Percentiles rank a stretch among this genome's conserved stretches.
Evolutionary conservation across 2,888 invertebrate species (phyloP).

Genomic region (Dasysyrphus tricinctus): DNA sequence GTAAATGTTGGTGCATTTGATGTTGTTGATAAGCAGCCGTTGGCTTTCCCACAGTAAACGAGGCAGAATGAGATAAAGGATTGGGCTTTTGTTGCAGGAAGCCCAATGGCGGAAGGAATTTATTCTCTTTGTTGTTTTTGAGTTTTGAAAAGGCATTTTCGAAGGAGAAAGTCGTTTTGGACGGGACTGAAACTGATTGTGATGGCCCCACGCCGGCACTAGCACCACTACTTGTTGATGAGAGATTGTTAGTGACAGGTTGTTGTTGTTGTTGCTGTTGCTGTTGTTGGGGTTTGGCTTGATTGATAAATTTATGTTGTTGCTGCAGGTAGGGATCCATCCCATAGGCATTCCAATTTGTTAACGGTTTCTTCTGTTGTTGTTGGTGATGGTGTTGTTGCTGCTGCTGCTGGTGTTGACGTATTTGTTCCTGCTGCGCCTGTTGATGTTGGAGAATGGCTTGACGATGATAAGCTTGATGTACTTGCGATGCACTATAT

Average conservation of each 20-base stretch:
- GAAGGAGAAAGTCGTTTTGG: slow-evolving; percentile 64
- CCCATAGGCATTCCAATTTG: slow-evolving; percentile 82
- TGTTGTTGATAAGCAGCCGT: slow-evolving; percentile 77
- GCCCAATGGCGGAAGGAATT: slow-evolving; percentile 56
- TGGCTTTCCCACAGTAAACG: slow-evolving; percentile 80
- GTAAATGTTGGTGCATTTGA: slow-evolving; percentile 71
- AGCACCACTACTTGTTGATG: slow-evolving; percentile 50
- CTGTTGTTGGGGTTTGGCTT: slow-evolving; percentile 72
- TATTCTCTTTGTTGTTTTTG: slow-evolving; percentile 72
- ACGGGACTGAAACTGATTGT: slow-evolving; percentile 24
- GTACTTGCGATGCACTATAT: slow-evolving; percentile 82
- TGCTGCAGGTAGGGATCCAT: slow-evolving; percentile 79
- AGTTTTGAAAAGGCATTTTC: slow-evolving; percentile 61
- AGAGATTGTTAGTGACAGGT: slow-evolving; percentile 42
- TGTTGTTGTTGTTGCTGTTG: slow-evolving; percentile 65
- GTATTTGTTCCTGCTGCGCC: slow-evolving; percentile 75
- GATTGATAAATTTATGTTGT: slow-evolving; percentile 50
- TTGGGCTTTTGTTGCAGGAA: slow-evolving; percentile 76
- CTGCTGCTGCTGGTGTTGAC: slow-evolving; percentile 74
- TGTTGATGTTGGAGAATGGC: slow-evolving; percentile 79
- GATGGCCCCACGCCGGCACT: slow-evolving; percentile 9
- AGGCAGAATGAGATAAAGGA: slow-evolving; percentile 80
- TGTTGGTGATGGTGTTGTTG: slow-evolving; percentile 76
- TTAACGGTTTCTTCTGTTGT: slow-evolving; percentile 81
- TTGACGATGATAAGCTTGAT: slow-evolving; percentile 79